Percentiles rank a stretch among this genome's conserved stretches.
Conservation (phyloP, 2,888 invertebrate genomes). For the Pardosa pseudoannulata region DNA sequence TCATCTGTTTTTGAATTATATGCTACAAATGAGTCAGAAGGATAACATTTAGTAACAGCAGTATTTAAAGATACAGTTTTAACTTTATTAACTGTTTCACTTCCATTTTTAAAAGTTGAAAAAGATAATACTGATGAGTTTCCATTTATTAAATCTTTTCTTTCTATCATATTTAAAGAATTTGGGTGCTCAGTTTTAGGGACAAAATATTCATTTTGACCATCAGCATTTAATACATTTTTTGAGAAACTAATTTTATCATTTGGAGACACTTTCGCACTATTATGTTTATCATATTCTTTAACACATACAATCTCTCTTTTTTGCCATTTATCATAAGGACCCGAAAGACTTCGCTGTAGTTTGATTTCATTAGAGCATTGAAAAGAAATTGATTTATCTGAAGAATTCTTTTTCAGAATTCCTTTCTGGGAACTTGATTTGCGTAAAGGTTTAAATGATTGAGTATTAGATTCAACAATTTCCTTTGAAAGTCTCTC, state of each 20-base stretch:
- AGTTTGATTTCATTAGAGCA: neutral
- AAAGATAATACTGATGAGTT: neutral
- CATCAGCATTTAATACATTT: neutral
- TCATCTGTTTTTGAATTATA: neutral
- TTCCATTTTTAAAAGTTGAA: neutral
- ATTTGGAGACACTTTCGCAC: neutral
- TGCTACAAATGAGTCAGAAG: neutral
- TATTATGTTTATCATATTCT: neutral
- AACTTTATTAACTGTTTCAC: neutral
- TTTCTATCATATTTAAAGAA: neutral
- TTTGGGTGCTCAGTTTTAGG: neutral
- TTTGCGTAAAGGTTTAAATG: conserved; percentile 22
- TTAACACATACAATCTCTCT: neutral
- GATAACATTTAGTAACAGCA: neutral
- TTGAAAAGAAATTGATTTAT: conserved; percentile 18
- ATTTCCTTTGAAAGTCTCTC: conserved; percentile 3
- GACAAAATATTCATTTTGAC: neutral
- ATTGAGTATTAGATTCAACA: neutral
- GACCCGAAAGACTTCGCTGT: conserved; percentile 18
- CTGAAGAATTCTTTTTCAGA: conserved; percentile 22
- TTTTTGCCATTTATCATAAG: conserved; percentile 23
- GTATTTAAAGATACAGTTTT: neutral
- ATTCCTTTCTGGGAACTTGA: conserved; percentile 32
- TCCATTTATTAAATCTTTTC: neutral
- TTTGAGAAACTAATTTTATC: neutral